A percentile compares a stretch with the other conserved stretches of the same genome.
These are phyloP conservation scores for Butorides virescens DNA, from an alignment of 2,113 vertebrate genomes.

Conservation along the genomic window DNA sequence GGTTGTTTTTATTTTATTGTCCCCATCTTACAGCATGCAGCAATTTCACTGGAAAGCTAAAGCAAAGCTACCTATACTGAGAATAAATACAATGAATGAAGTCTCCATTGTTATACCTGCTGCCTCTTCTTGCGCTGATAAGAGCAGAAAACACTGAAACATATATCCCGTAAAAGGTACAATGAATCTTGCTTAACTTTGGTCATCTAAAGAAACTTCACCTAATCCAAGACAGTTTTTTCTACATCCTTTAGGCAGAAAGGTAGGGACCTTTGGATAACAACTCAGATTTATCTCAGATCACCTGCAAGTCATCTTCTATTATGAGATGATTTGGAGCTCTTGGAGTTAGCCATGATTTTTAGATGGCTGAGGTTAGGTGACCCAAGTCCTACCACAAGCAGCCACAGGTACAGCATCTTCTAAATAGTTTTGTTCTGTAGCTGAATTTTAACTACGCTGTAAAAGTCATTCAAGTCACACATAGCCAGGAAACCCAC, in stretches of 20 bases:
- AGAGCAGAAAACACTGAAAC: not conserved
- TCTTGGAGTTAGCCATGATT: not conserved
- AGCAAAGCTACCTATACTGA: not conserved
- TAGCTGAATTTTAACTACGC: not conserved
- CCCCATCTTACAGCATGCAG: not conserved
- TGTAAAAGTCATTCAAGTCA: not conserved
- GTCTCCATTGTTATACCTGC: not conserved
- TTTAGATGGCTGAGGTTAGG: not conserved
- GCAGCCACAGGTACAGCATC: not conserved
- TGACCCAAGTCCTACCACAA: not conserved
- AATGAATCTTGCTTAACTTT: not conserved
- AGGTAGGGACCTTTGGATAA: not conserved
- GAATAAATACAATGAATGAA: not conserved
- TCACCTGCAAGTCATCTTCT: not conserved
- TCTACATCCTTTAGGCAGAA: not conserved
- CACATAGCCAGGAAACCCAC: not conserved
- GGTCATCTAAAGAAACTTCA: not conserved
- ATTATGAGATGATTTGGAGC: not conserved
- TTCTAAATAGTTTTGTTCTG: not conserved
- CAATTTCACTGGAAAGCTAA: not conserved
- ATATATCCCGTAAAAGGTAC: not conserved
- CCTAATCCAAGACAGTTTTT: not conserved
- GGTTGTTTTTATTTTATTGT: not conserved
- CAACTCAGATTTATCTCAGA: not conserved
- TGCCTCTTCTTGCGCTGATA: not conserved